Evolutionary conservation across 2,797 vertebrate genomes (phyloP), one percentile per base, ranked within the genome.

Genomic region (Salmo trutta): DNA sequence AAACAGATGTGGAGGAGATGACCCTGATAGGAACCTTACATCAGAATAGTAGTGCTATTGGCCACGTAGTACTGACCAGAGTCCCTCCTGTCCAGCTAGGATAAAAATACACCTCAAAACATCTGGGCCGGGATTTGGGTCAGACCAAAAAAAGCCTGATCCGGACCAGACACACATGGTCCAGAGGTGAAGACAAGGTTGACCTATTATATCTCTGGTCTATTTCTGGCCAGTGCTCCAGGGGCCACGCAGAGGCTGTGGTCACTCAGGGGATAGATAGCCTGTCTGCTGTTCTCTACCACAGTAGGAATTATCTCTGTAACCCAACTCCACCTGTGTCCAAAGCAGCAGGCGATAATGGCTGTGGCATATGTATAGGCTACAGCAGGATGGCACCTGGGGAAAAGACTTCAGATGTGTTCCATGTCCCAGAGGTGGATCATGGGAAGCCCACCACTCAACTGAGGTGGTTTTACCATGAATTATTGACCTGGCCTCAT

Each of bases 371-470:
- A 47, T 71, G 56, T 68, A 54, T 59, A 47, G 41, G 41, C 41
- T 12, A 47, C 75, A 83, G 84, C 73, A 82, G 5, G 27, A 24
- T 31, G 56, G 68, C 62, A 24, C 82, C 84, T 78, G 69, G 87
- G 86, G 88, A 86, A 76, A 82, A 82, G 5, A 17, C 66, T 83
- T 17, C 66, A 79, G 84, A 74, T 29, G 4, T 51, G 41, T 68
- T 56, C 67, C 19, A 17, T 21, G 8, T 41, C 74, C 75, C 80
- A 24, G 73, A 82, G 73, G 51, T 10, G 47, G 76, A 85, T 84
- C 51, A 85, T 82, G 53, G 73, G 81, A 86, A 87, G 86, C 84
- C 87, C 87, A 90, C 90, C 29, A 41, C 41, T 41, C 41, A 41
- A 41, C 41, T 41, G 41, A 41, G 41, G 62, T 65, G 53, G 12